These are phyloP conservation scores for Hippopotamus amphibius DNA, from an alignment of 2,113 vertebrate genomes.

Conservation along the genomic window DNA sequence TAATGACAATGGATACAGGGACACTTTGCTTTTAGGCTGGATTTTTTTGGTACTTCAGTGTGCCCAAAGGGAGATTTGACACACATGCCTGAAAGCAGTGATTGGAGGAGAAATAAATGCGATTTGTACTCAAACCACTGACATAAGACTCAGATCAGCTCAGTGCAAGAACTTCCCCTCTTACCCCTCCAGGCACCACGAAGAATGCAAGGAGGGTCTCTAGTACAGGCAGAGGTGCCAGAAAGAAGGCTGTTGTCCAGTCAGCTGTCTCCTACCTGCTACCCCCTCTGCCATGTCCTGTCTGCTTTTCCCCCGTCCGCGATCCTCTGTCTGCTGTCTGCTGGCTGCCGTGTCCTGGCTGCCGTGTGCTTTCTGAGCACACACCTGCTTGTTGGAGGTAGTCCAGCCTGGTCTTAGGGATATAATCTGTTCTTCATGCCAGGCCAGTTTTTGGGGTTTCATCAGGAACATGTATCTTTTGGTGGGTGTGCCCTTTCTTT, in stretches of 20 bases:
- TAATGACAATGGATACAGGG: background rate
- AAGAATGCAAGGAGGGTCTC: too few relatives aligned
- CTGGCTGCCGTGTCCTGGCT: background rate
- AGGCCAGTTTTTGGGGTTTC: background rate
- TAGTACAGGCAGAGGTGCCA: background rate
- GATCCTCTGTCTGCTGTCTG: background rate
- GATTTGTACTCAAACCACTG: background rate
- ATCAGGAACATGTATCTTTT: background rate
- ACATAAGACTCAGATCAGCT: background rate
- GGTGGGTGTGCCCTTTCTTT: background rate
- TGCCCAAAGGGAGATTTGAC: background rate
- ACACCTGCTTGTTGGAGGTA: background rate
- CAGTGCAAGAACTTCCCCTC: fast-evolving
- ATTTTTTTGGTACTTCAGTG: background rate
- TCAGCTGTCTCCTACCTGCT: background rate
- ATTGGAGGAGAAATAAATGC: background rate
- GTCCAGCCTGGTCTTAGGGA: background rate
- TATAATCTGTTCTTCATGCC: background rate
- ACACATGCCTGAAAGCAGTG: background rate
- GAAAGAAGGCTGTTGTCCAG: background rate
- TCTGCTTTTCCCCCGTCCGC: background rate
- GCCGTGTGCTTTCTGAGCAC: background rate
- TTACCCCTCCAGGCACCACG: fast-evolving
- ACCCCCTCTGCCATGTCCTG: background rate
- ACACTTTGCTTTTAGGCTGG: background rate